Base-by-base conservation (phyloP, 1,140 invertebrate species). In the Drosophila jambulina region DNA sequence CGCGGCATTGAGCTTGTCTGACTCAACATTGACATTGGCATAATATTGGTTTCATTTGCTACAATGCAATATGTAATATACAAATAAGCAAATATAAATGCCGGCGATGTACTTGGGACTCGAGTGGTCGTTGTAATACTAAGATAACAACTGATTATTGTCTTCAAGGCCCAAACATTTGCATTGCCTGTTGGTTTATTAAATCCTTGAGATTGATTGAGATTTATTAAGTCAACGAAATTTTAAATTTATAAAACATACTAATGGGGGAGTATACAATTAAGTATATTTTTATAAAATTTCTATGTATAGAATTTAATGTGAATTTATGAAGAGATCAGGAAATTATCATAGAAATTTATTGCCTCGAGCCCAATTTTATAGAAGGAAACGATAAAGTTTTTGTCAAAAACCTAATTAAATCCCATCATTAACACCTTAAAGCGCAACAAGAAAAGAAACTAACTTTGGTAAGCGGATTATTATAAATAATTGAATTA, bases 21-120 rank as follows among this genome's bases (percentile, higher is more conserved):
- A 51, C 68, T 49, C 54, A 72, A 72, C 70, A 74, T 74, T 60
- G 67, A 74, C 70, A 60, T 72, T 72, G 70, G 36, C 70, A 56
- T 36, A 72, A 72, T 74, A 74, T 74, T 74, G 68, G 70, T 72
- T 72, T 74, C 70, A 29, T 51, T 60, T 19, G 67, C 34, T n/a
- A 43, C 70, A 72, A 60, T 60, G 36, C 69, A 72, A 74, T 74
- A 51, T 71, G 69, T 59, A 29, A 71, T 74, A 57, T 51, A 60
- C 70, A 74, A 74, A 72, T 46, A 74, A 38, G 49, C 36, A 59
- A 71, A 42, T 71, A 71, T 15, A 36, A 17, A 25, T 71, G 48
- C 23, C 17, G 10, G 10, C 10, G 21, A 25, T n/a, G 34, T 25
- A 67, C 53, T 36, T 72, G 43, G 12, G 15, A 32, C 0, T 13